Conservation (phyloP, 2,888 invertebrate genomes). For the Thereva unica region DNA sequence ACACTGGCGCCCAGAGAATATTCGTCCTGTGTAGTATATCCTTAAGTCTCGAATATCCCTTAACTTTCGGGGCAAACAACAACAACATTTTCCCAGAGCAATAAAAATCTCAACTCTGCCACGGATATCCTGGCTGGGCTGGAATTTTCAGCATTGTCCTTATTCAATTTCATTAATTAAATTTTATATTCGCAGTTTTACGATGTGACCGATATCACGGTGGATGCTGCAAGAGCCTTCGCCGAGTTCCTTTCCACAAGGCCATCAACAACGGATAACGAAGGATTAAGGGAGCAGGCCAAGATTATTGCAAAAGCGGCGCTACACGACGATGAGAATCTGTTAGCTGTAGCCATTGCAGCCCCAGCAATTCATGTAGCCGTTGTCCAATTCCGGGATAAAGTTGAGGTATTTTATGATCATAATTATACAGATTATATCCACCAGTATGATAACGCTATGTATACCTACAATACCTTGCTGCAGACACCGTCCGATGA, state of each 20-base stretch:
- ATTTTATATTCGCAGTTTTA: constrained; percentile 49
- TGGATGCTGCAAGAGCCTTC: constrained; percentile 56
- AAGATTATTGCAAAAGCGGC: constrained; percentile 56
- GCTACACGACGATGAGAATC: constrained; percentile 56
- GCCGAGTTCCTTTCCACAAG: constrained; percentile 54
- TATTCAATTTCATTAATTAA: constrained; percentile 21
- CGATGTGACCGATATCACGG: constrained; percentile 55
- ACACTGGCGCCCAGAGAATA: too few species aligned
- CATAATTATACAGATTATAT: not conserved
- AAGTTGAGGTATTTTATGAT: constrained; percentile 53
- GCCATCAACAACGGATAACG: constrained; percentile 47
- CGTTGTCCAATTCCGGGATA: constrained; percentile 58
- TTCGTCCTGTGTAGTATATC: too few species aligned
- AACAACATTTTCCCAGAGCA: too few species aligned
- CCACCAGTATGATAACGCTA: constrained; percentile 4
- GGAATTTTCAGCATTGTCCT: not conserved
- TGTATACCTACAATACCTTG: not conserved
- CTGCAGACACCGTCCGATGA: constrained; percentile 54
- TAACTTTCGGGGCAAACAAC: too few species aligned
- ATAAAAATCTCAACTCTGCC: too few species aligned
- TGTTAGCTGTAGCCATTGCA: constrained; percentile 58
- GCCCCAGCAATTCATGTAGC: constrained; percentile 58
- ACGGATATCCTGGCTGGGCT: too few species aligned
- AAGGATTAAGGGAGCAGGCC: constrained; percentile 54
- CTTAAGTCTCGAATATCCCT: too few species aligned